A percentile compares a stretch with the other conserved stretches of the same genome.
These are phyloP conservation scores for Gephyroberyx darwinii DNA, from an alignment of 2,797 vertebrate genomes.

Conservation along the genomic window DNA sequence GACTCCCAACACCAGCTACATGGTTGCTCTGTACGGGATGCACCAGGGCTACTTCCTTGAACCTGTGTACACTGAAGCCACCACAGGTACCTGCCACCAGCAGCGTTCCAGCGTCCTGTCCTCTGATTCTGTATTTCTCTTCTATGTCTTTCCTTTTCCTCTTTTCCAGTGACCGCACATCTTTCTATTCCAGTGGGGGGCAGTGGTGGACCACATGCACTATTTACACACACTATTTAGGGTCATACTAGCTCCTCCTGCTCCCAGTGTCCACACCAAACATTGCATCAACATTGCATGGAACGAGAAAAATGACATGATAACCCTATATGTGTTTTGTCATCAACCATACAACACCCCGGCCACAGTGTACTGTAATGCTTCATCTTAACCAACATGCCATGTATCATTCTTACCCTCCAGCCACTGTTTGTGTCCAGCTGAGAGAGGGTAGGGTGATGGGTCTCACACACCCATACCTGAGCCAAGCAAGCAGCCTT, in stretches of 20 bases:
- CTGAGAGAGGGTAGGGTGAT: conserved; percentile 64
- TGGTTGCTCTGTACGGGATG: conserved; percentile 86
- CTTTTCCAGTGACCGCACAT: not conserved
- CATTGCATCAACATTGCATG: conserved; percentile 59
- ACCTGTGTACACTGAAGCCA: conserved; percentile 83
- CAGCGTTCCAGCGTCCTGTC: conserved; percentile 41
- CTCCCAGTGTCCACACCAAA: conserved; percentile 37
- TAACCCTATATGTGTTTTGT: conserved; percentile 57
- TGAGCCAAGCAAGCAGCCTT: conserved; percentile 50
- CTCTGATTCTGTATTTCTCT: conserved; percentile 11
- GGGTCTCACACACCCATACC: conserved; percentile 17
- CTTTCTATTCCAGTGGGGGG: conserved; percentile 42
- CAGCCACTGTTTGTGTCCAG: conserved; percentile 78
- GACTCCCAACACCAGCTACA: conserved; percentile 85
- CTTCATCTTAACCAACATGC: conserved; percentile 70
- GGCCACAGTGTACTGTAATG: conserved; percentile 36
- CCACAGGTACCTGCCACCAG: conserved; percentile 87
- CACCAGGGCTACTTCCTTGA: conserved; percentile 83
- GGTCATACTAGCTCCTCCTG: conserved; percentile 15
- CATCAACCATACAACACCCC: conserved; percentile 24
- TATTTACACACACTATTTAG: conserved; percentile 12
- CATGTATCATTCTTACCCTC: conserved; percentile 68
- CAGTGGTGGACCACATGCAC: conserved; percentile 43
- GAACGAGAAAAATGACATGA: conserved; percentile 41
- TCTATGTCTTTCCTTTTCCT: not conserved